These are phyloP conservation scores for Peromyscus polionotus DNA, from an alignment of 2,113 vertebrate species.

Conservation along the genomic window DNA sequence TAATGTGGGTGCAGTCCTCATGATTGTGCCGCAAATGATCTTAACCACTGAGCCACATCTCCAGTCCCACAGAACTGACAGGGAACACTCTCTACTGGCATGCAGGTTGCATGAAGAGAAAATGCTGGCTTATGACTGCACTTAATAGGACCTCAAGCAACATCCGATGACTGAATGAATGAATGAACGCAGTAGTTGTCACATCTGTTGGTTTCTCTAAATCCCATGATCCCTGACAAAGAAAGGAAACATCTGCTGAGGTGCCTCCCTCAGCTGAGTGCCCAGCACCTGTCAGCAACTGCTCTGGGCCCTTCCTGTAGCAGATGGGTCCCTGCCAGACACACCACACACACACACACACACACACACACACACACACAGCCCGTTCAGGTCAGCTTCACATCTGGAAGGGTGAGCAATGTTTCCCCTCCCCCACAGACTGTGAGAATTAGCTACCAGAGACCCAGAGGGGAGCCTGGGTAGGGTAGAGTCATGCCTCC, in stretches of 20 bases:
- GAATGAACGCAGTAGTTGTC: background rate
- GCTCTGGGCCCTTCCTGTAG: background rate
- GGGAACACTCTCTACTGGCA: background rate
- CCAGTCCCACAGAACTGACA: no score
- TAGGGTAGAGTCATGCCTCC: background rate
- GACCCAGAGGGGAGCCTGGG: background rate
- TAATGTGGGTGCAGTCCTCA: background rate
- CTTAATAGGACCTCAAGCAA: background rate
- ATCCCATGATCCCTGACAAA: background rate
- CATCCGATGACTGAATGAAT: background rate
- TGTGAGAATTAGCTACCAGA: background rate
- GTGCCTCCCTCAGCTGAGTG: background rate
- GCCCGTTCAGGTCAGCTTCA: background rate
- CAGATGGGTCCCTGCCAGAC: background rate
- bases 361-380: background rate
- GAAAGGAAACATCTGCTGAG: conserved; percentile 31
- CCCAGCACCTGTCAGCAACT: background rate
- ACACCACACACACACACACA: no score
- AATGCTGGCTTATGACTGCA: no score
- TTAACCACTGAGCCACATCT: background rate
- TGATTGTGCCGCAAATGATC: background rate
- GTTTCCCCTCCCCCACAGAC: background rate
- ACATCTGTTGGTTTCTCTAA: background rate
- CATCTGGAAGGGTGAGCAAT: background rate
- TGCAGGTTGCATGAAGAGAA: background rate